phyloP scores from a whole-genome alignment of 2,888 invertebrate genomes.

The Drosophila cognata region DNA sequence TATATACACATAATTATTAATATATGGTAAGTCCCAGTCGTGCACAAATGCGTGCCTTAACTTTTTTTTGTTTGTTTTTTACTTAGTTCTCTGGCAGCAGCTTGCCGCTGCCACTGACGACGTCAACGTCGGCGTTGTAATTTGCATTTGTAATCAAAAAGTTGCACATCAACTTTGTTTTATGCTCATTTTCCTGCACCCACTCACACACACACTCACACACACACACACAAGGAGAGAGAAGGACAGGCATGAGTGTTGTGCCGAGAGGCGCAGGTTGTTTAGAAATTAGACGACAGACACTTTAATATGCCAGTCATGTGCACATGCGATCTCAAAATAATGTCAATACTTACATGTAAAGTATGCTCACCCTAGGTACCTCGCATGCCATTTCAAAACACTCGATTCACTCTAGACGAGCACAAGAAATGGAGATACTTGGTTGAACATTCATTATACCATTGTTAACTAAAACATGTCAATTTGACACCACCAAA shows the following conservation, averaged over 20 bases:
- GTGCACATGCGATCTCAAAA: slow-evolving; percentile 29
- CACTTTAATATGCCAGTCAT: slow-evolving; percentile 49
- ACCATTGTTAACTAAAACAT: background rate
- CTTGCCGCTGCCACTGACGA: slow-evolving; percentile 6
- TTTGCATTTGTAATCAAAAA: slow-evolving; percentile 80
- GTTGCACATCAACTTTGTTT: slow-evolving; percentile 79
- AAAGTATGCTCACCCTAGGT: slow-evolving; percentile 3
- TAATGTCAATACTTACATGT: slow-evolving; percentile 4
- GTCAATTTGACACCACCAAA: background rate
- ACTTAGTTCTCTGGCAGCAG: slow-evolving; percentile 39
- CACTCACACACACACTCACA: slow-evolving; percentile 16
- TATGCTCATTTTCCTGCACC: slow-evolving; percentile 63
- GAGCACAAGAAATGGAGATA: background rate
- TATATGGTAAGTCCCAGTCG: slow-evolving; percentile 10
- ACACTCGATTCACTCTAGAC: background rate
- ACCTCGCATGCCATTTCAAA: background rate
- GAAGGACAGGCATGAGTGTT: background rate
- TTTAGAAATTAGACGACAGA: slow-evolving; percentile 56
- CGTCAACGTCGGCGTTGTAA: slow-evolving; percentile 59
- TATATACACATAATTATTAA: background rate
- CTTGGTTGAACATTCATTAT: background rate
- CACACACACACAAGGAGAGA: background rate
- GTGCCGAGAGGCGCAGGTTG: slow-evolving; percentile 33
- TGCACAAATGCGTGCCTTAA: background rate
- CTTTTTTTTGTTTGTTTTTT: background rate